phyloP scores from a whole-genome alignment of 2,888 invertebrate genomes.

The Myathropa florea region DNA sequence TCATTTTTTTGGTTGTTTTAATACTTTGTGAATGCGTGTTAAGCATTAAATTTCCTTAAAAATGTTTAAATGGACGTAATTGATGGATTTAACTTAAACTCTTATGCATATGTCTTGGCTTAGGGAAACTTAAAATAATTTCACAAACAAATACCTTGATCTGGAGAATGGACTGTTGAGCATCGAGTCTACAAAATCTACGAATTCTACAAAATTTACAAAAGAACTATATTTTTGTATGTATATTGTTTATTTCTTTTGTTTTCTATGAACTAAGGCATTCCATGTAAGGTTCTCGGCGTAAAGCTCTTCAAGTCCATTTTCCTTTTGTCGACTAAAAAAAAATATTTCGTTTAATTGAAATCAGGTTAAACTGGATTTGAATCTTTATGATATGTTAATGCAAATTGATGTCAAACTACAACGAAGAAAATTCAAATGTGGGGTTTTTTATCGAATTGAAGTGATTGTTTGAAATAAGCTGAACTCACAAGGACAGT shows the following conservation, averaged over 20 bases:
- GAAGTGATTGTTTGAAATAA: background rate
- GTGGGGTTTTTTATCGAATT: background rate
- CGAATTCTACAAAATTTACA: slow-evolving; percentile 46
- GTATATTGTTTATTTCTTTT: slow-evolving; percentile 14
- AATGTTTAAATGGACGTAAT: slow-evolving; percentile 66
- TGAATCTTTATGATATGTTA: slow-evolving; percentile 35
- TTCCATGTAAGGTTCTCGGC: slow-evolving; percentile 21
- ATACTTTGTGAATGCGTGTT: slow-evolving; percentile 50
- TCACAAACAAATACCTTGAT: background rate
- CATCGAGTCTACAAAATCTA: slow-evolving; percentile 56
- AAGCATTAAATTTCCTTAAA: slow-evolving; percentile 44
- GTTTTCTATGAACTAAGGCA: slow-evolving; percentile 50
- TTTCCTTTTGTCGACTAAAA: slow-evolving; percentile 5
- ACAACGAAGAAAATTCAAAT: background rate
- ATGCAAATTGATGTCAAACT: slow-evolving; percentile 35
- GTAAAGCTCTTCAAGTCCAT: slow-evolving; percentile 25
- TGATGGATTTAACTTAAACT: slow-evolving; percentile 46
- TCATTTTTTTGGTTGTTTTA: slow-evolving; percentile 10
- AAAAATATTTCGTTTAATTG: background rate
- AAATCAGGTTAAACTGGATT: background rate
- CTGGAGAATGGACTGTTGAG: slow-evolving; percentile 29
- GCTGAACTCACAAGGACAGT: background rate
- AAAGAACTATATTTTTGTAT: background rate
- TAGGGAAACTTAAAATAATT: background rate
- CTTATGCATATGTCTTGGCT: background rate